Base-by-base conservation (phyloP, 1,140 invertebrate genomes). In the Drosophila nasuta region DNA sequence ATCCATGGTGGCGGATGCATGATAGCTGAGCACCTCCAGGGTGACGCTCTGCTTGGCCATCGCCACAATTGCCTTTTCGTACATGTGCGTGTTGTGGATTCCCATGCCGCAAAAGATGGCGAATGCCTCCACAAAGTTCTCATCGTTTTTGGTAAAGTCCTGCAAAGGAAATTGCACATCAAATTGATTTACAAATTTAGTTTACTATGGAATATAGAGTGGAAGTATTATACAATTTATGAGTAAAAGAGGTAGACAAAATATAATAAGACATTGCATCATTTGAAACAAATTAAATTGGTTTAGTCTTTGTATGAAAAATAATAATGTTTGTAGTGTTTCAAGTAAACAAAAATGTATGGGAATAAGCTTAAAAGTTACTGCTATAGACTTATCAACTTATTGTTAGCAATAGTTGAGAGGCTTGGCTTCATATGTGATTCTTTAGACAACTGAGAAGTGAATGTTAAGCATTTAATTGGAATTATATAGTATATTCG, bases 61-160 rank as follows among this genome's bases (percentile, higher is more conserved):
- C 1, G 97, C 97, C 69, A 96, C 96, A 82, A 98, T 95, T 41
- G 97, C 97, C 92, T 96, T 97, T 93, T 99, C 98, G 91, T 98
- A 99, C 97, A 98, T 98, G 91, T 98, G 96, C 46, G 98, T 98
- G 92, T 99, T 99, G 93, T 98, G 97, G 62, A 99, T 98, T 30
- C 98, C 98, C 97, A 99, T 98, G 20, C 98, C 98, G 93, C 97
- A 98, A 93, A 99, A 99, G 81, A 99, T 98, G 62, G 98, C 97
- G 93, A 99, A 99, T 0, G 98, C 98, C 93, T 99, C 97, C 51
- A 98, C 97, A 86, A 98, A 97, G 92, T 98, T 98, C 91, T 98
- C 97, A 87, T 98, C 97, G 92, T 98, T 98, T 93, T 97, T 97
- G 46, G 97, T 97, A 88, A 98, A 98, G 11, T 82, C 87, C 92